Evolutionary conservation across 2,113 vertebrate species (phyloP), one percentile per base, ranked within the genome.

Genomic region (Eulacestoma nigropectus): DNA sequence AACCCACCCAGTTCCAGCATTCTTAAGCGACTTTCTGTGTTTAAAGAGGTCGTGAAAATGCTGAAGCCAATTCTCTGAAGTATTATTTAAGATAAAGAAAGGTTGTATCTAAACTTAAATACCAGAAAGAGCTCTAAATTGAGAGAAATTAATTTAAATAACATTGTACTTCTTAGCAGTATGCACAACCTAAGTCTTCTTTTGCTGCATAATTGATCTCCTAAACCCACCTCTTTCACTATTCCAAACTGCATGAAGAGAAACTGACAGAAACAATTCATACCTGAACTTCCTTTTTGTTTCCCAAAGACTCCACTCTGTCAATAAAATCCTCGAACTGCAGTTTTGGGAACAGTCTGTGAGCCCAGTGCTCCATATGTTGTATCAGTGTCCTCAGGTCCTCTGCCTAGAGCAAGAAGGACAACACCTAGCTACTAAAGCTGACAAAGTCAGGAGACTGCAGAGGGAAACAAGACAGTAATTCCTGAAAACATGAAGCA

Each of bases 281-380:
- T 96, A 99, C 99, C 98, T 99, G 99, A 80, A 99, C 99, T 84
- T 99, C 99, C 90, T 99, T 99, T 96, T 99, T 99, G 96, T 79
- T 97, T 87, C 99, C 99, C 27, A 99, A 95, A 75, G 96, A 90
- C 93, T 99, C 99, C 11, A 99, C 97, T 95, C 90, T 98, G 73
- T 99, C 98, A 7, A 99, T 98, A 70, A 99, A 99, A 80, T 99
- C 99, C 72, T 99, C 99, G 97, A 99, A 99, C 56, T 98, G 99
- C 77, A 99, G 95, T 87, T 99, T 99, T 30, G 99, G 99, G 95
- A 98, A 99, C 8, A 99, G 93, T 23, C 99, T 97, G 90, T 99
- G 99, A 39, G 99, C 99, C 99, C 99, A 99, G 96, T 99, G 99
- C 96, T 99, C 99, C 99, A 99, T 99, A 39, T 98, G 98, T 70